Conservation (phyloP, 2,888 invertebrate genomes). For the Agrilus mali region DNA sequence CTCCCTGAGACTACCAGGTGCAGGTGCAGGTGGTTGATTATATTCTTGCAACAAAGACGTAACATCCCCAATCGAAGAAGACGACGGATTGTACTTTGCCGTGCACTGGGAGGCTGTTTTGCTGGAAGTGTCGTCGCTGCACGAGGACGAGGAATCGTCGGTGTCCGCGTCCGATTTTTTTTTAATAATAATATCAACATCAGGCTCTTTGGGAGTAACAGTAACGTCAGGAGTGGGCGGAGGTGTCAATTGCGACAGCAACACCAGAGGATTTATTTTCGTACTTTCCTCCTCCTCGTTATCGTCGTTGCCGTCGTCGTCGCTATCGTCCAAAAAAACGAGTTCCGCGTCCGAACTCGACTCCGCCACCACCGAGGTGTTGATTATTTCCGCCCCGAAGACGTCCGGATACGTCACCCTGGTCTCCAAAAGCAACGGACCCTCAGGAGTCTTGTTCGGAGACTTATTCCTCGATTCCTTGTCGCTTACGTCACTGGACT, state of each 20-base stretch:
- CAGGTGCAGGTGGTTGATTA: conserved; percentile 29
- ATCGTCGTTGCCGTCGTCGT: conserved; percentile 31
- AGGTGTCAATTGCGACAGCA: conserved; percentile 22
- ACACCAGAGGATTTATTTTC: conserved; percentile 9
- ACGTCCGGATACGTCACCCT: conserved; percentile 21
- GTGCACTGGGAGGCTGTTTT: conserved; percentile 53
- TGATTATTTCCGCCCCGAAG: conserved; percentile 35
- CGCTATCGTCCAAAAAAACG: conserved; percentile 54
- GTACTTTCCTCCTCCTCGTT: conserved; percentile 30
- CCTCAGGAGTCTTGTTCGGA: not conserved
- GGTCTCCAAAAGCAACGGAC: not conserved
- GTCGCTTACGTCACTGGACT: conserved; percentile 55
- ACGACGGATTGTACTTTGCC: conserved; percentile 51
- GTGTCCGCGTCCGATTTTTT: no score
- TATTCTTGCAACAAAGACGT: conserved; percentile 39
- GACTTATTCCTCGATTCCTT: conserved; percentile 28
- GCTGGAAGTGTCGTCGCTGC: conserved; percentile 49
- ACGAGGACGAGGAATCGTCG: conserved; percentile 41
- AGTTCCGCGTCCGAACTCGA: conserved; percentile 35
- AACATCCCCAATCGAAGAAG: conserved; percentile 48
- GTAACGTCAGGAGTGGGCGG: conserved; percentile 26
- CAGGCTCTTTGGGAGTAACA: conserved; percentile 17
- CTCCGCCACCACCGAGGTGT: conserved; percentile 5
- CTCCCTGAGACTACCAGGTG: conserved; percentile 41
- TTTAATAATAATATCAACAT: no score